A percentile compares a stretch with the other conserved stretches of the same genome.
These are phyloP conservation scores for Polydrusus tereticollis DNA, from an alignment of 2,888 invertebrate genomes.

Conservation along the genomic window DNA sequence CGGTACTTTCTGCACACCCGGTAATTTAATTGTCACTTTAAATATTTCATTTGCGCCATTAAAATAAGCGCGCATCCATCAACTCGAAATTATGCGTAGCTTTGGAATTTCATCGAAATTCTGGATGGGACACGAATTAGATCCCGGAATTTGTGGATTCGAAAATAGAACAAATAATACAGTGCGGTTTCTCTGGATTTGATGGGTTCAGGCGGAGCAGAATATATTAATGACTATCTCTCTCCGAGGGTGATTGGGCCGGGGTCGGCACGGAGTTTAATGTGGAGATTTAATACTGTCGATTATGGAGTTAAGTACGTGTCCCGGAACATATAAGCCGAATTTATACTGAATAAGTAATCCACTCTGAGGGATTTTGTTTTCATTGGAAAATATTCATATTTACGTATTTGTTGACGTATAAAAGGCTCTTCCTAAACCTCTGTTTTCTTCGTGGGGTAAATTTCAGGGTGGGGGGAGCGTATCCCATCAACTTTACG, in stretches of 20 bases:
- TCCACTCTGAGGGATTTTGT: too few relatives aligned
- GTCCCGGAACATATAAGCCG: too few relatives aligned
- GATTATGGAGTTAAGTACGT: neutral
- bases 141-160: constrained; percentile 1
- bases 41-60: too few relatives aligned
- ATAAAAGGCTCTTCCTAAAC: too few relatives aligned
- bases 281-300: neutral
- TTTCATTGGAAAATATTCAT: too few relatives aligned
- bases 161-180: constrained; percentile 9
- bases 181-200: constrained; percentile 8
- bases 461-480: too few relatives aligned
- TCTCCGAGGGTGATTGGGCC: neutral
- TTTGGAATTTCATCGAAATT: neutral
- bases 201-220: neutral
- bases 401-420: too few relatives aligned
- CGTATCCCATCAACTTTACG: too few relatives aligned
- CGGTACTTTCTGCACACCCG: too few relatives aligned
- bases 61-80: neutral
- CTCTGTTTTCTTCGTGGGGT: too few relatives aligned
- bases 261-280: neutral
- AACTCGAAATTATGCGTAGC: neutral
- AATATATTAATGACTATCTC: neutral
- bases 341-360: too few relatives aligned
- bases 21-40: too few relatives aligned
- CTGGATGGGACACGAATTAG: neutral